Evolutionary conservation across 2,888 invertebrate species (phyloP), one percentile per base, ranked within the genome.

Genomic region (Gymnoscelis rufifasciata): DNA sequence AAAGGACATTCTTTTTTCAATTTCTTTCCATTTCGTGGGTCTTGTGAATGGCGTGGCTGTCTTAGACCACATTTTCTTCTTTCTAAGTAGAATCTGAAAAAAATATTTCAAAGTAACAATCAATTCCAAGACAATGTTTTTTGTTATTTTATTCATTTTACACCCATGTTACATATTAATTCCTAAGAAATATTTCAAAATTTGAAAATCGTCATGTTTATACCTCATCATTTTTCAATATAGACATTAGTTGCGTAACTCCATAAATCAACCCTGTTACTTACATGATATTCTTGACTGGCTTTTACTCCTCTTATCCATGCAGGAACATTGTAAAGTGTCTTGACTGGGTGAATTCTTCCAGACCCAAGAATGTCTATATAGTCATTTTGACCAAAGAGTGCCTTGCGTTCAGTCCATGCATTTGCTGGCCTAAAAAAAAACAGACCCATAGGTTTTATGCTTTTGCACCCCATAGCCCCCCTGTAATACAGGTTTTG

Each of bases 381-480:
- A 70, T 98, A 98, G 78, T 98, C 98, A 83, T 98, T 98, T 75
- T 97, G 97, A 0, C 98, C 98, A 84, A 95, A 97, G 0, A 96
- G 74, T 1, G 97, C 96, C 66, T 91, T 91, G 61, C 92, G 93
- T 58, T 92, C 90, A 0, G 86, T 69, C 97, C 97, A 98, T 0
- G 78, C 66, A 79, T 96, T 91, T 56, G 84, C 90, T 2, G 96
- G 96, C 43, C 91, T 89, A 62, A 71, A 90, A 71, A 30, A 26
- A 13, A 37, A 23, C n/a, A 15, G 2, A 15, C 2, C n/a, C n/a
- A 3, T 14, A 5, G n/a, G 3, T 14, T 14, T 8, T n/a, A n/a
- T n/a, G 6, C 8, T 2, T 15, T n/a, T n/a, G n/a, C n/a, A n/a
- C n/a, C n/a, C n/a, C n/a, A n/a, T n/a, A n/a, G n/a, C n/a, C n/a